Base-by-base conservation (phyloP, 2,888 invertebrate species). In the Amphiduros pacificus region DNA sequence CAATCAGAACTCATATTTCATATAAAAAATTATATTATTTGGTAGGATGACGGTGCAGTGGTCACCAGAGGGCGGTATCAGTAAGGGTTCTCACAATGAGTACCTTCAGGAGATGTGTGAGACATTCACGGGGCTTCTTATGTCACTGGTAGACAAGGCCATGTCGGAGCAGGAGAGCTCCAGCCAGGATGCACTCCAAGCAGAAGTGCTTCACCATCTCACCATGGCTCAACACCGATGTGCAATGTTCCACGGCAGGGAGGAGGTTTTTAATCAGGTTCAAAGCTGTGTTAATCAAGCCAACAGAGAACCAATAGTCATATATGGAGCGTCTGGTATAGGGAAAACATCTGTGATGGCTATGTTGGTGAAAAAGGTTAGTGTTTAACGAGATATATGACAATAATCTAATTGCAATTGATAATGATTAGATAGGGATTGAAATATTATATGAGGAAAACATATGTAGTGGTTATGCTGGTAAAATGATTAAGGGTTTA, bases 271-370 rank as follows among this genome's bases (percentile, higher is more conserved):
- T 24, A 57, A 67, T 26, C 44, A 61, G 3, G 62, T 76, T 17
- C 41, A 64, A 6, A 56, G 61, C 9, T 70, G 71, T 56, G 27
- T 74, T 22, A 60, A 68, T 0, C 60, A 64, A 14, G 54, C 65
- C 14, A 60, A 63, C 1, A 31, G 55, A 14, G 57, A 69, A 27
- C 72, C 74, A 3, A 59, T 77, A 1, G 72, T 76, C 2, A 60
- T 77, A 1, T 67, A 70, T 65, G 77, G 76, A 5, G 71, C 71
- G 44, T 76, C 77, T 5, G 78, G 78, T 0, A 72, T 73, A 65
- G 78, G 78, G 0, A 78, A 78, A 62, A 78, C 78, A 0, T 77
- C 77, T 4, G 67, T 77, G 24, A 73, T 77, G 65, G 74, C 78
- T n/a, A 73, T 73, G n/a, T n/a, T n/a, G n/a, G n/a, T n/a, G n/a